Evolutionary conservation across 2,797 vertebrate genomes (phyloP).

Genomic region (Gadopsis marmoratus): DNA sequence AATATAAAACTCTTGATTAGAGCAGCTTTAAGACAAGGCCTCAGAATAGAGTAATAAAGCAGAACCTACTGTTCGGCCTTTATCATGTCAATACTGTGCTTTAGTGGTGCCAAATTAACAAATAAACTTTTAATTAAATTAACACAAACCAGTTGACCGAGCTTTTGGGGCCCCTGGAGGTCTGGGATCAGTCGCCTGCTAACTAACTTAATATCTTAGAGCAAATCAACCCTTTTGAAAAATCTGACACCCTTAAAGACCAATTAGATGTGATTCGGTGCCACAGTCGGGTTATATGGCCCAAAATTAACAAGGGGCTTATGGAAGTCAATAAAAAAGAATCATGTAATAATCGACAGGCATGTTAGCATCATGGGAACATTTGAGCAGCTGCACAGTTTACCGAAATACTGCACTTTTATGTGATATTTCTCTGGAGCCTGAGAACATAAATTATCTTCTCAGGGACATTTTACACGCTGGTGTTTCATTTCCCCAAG

Average conservation of each 20-base stretch:
- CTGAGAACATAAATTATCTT: constrained; percentile 30
- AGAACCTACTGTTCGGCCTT: neutral
- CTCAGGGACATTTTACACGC: constrained; percentile 21
- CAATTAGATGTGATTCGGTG: constrained; percentile 19
- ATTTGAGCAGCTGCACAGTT: constrained; percentile 7
- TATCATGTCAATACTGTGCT: constrained; percentile 11
- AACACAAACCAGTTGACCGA: neutral
- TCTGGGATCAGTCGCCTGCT: neutral
- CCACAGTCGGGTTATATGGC: neutral
- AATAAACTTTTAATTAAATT: neutral
- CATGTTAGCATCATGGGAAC: constrained; percentile 6
- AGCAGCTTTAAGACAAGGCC: neutral
- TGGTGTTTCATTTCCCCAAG: neutral
- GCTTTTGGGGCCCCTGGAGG: neutral
- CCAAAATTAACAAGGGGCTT: constrained; percentile 12
- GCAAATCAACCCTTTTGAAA: constrained; percentile 17
- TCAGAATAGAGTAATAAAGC: neutral
- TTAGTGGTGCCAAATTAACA: neutral
- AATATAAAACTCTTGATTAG: constrained; percentile 11
- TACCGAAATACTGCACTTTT: neutral
- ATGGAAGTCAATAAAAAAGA: constrained; percentile 32
- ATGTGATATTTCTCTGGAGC: constrained; percentile 21
- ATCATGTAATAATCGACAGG: constrained; percentile 7
- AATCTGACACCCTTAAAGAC: constrained; percentile 15
- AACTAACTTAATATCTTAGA: constrained; percentile 18